Conservation (phyloP, 2,797 vertebrate genomes). For the Chrysocyon brachyurus region DNA sequence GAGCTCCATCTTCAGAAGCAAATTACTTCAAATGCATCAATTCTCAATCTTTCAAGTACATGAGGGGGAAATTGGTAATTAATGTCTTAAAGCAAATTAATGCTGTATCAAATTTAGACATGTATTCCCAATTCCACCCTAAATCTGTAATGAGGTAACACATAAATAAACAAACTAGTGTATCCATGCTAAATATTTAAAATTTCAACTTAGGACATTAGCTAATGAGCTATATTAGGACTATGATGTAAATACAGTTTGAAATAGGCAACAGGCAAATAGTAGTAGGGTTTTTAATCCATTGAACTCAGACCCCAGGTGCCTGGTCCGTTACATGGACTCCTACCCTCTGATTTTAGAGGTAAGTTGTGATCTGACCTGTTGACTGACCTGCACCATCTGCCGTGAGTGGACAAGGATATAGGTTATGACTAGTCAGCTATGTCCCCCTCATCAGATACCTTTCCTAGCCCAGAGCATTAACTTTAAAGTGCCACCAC, state of each 20-base stretch:
- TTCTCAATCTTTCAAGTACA: conserved; percentile 47
- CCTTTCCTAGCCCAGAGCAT: not conserved
- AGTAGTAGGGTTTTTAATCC: not conserved
- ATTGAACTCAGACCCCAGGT: not conserved
- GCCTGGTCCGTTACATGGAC: not conserved
- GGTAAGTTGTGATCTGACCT: not conserved
- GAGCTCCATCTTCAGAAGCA: conserved; percentile 22
- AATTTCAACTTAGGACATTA: conserved; percentile 16
- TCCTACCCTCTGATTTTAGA: not conserved
- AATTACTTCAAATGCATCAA: not conserved
- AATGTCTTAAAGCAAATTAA: conserved; percentile 38
- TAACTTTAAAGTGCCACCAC: not conserved
- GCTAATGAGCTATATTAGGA: not conserved
- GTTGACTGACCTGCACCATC: not conserved
- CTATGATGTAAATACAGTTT: not conserved
- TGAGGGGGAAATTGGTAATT: not conserved
- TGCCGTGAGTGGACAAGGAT: conserved; percentile 31
- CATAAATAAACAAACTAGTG: conserved; percentile 4
- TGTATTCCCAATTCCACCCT: not conserved
- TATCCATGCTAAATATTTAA: conserved; percentile 51
- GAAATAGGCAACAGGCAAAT: not conserved
- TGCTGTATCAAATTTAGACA: not conserved
- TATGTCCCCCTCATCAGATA: too few species aligned
- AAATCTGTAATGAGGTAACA: conserved; percentile 6
- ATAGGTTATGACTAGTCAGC: not conserved